phyloP scores from a whole-genome alignment of 1,140 invertebrate genomes.

The Parapsyche elsis region DNA sequence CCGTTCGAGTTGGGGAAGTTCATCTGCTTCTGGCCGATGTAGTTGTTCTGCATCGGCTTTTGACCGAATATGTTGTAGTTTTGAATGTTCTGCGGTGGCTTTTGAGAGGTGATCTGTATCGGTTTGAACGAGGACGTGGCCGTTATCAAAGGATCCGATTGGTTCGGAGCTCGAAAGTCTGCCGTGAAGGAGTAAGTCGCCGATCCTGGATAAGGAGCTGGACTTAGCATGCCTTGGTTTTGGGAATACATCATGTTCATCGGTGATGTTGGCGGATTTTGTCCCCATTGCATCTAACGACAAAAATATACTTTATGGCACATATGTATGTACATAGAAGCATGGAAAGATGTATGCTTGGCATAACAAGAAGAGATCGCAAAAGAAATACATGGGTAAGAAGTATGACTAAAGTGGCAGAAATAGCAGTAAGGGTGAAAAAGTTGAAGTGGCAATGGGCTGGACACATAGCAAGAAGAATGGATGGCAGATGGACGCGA shows the following conservation, averaged over 20 bases:
- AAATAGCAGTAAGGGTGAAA: too few relatives aligned
- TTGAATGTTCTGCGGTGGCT: constrained; percentile 37
- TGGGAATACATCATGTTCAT: constrained; percentile 72
- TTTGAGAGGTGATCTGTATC: constrained; percentile 56
- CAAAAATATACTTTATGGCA: not conserved
- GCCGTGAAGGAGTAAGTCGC: constrained; percentile 83
- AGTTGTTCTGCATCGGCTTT: constrained; percentile 56
- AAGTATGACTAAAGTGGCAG: too few relatives aligned
- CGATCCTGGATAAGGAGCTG: constrained; percentile 71
- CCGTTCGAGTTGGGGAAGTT: constrained; percentile 41
- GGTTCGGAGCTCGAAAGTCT: constrained; percentile 75
- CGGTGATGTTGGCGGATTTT: constrained; percentile 67
- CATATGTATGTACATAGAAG: too few relatives aligned
- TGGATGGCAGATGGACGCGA: too few relatives aligned
- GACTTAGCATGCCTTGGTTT: constrained; percentile 70
- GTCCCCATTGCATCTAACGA: constrained; percentile 76
- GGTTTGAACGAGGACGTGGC: constrained; percentile 66
- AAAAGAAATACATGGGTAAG: too few relatives aligned
- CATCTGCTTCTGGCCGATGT: constrained; percentile 38
- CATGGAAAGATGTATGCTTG: too few relatives aligned
- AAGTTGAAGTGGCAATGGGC: too few relatives aligned
- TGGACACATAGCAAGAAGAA: too few relatives aligned
- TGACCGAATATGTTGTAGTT: constrained; percentile 57
- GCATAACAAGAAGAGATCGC: too few relatives aligned
- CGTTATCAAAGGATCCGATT: constrained; percentile 65